Base-by-base conservation (phyloP, 92 coral and sea anemone genomes). In the Plumapathes pennacea region DNA sequence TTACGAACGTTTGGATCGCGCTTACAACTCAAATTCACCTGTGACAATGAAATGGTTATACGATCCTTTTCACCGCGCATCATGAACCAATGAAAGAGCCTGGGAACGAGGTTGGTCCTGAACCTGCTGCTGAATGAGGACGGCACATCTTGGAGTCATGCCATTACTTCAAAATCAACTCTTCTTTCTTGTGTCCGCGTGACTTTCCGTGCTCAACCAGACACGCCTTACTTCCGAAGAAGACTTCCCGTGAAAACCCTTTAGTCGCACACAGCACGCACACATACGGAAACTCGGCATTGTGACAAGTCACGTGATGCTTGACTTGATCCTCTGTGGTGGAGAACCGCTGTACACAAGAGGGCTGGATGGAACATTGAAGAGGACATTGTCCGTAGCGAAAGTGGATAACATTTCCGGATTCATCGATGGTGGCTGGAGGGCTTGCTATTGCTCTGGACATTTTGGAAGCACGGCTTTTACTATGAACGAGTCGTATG, bases 201-300 rank as follows among this genome's bases (percentile, higher is more conserved):
- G 23, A 38, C 22, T 45, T 55, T 8, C 65, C 76, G 23, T 68
- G 67, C 27, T 56, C 67, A 7, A 68, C 19, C 34, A 68, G 26
- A 34, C 45, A 55, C 3, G 57, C 10, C 36, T 68, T 68, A 30
- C 27, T 68, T 14, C 45, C 44, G 19, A 68, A 38, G 19, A 64
- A 54, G 12, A 68, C 44, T 10, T 56, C 33, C 27, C 21, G 31
- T 18, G 64, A 39, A 38, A 54, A 68, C n/a, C n/a, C n/a, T 19
- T 43, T 42, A 34, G 24, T 41, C 9, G 57, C 66, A 17, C 76
- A 68, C 17, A 66, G 55, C 66, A 68, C 57, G 30, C 57, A 68
- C n/a, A 68, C 66, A 68, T 56, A 68, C 76, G 67, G 66, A 57
- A 68, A 68, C 76, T 68, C 57, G 7, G 53, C 42, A 13, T 30